Conservation (phyloP, 2,113 vertebrate species). For the Hymenochirus boettgeri region DNA sequence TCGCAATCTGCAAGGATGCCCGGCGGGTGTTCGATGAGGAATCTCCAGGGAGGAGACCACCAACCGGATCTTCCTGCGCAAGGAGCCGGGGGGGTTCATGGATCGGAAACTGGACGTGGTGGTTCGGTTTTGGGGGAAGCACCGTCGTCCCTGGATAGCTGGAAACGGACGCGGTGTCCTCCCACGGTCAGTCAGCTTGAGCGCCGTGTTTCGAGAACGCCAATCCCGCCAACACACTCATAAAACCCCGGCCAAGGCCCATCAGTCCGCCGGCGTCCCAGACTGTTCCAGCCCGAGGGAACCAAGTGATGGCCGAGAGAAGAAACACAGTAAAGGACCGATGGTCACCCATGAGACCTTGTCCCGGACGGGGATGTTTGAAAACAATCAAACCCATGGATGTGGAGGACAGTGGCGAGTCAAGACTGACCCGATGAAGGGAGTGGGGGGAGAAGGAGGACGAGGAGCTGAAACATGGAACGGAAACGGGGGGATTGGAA, state of each 20-base stretch:
- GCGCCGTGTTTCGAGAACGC: constrained; percentile 93
- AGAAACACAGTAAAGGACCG: constrained; percentile 35
- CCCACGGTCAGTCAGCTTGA: constrained; percentile 94
- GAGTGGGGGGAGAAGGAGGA: constrained; percentile 37
- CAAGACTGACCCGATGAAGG: constrained; percentile 49
- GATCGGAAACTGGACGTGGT: constrained; percentile 89
- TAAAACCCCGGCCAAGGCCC: constrained; percentile 69
- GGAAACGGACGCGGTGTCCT: constrained; percentile 88
- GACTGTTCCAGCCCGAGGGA: constrained; percentile 56
- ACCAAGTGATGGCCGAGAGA: constrained; percentile 21
- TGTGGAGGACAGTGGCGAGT: constrained; percentile 65
- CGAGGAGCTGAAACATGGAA: constrained; percentile 3
- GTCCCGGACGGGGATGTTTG: constrained; percentile 63
- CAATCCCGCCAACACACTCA: constrained; percentile 89
- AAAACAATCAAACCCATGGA: constrained; percentile 71
- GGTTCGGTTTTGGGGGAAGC: constrained; percentile 90
- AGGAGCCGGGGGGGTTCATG: constrained; percentile 84
- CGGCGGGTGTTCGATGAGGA: constrained; percentile 90
- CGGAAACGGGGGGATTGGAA: constrained; percentile 26
- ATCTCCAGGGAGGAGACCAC: constrained; percentile 82
- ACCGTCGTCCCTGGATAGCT: constrained; percentile 92
- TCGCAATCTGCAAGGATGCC: constrained; percentile 95
- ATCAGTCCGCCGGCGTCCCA: constrained; percentile 71
- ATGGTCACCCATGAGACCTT: constrained; percentile 24
- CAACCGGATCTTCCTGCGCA: constrained; percentile 79